phyloP scores from a whole-genome alignment of 2,797 vertebrate species.

The Picus viridis region DNA sequence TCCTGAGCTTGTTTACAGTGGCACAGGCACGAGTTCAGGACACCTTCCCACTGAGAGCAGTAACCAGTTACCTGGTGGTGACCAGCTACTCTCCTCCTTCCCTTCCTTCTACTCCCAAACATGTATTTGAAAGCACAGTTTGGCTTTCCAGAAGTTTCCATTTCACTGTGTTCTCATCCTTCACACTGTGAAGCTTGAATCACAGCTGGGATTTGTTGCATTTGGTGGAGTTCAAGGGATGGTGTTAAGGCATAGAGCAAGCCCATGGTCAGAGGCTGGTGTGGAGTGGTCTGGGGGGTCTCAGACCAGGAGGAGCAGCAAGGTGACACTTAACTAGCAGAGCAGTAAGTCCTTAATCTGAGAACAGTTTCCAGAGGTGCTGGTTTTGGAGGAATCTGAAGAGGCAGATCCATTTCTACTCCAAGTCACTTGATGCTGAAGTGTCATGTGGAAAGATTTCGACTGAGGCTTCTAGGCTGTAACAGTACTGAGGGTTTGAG shows the following conservation, averaged over 20 bases:
- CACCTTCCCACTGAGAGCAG: not conserved
- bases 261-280: fast-evolving
- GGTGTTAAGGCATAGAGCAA: not conserved
- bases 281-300: not conserved
- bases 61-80: not conserved
- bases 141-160: not conserved
- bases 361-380: not conserved
- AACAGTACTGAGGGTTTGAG: not conserved
- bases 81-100: not conserved
- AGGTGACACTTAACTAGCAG: not conserved
- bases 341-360: not conserved
- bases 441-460: not conserved
- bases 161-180: no score
- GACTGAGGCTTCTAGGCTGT: not conserved
- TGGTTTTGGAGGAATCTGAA: not conserved
- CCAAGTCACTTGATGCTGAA: not conserved
- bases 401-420: not conserved
- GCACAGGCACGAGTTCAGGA: not conserved
- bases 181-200: not conserved
- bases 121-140: not conserved
- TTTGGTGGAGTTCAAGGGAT: not conserved
- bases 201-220: not conserved
- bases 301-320: not conserved
- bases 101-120: not conserved
- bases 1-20: not conserved